These are phyloP conservation scores for Bombyx huttoni DNA, from an alignment of 2,888 invertebrate genomes.

Conservation along the genomic window DNA sequence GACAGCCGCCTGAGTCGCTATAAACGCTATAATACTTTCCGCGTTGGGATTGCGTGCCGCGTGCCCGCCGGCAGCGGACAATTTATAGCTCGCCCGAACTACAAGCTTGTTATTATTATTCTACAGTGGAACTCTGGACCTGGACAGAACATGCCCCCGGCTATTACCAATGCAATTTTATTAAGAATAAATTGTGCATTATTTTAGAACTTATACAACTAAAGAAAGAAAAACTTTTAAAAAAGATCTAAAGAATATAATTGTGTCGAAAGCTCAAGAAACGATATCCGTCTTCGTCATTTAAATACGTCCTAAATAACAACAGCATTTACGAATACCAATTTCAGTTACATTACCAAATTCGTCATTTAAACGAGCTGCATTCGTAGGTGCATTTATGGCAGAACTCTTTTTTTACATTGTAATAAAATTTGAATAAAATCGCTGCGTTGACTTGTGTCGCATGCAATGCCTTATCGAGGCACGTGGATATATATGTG, in stretches of 20 bases:
- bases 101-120: slow-evolving; percentile 59
- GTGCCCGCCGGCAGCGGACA: slow-evolving; percentile 63
- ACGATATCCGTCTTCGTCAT: background rate
- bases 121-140: slow-evolving; percentile 44
- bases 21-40: slow-evolving; percentile 35
- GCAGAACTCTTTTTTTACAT: slow-evolving; percentile 26
- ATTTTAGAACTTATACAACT: too few species aligned
- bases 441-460: slow-evolving; percentile 48
- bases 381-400: slow-evolving; percentile 28
- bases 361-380: slow-evolving; percentile 37
- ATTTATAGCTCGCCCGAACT: slow-evolving; percentile 61
- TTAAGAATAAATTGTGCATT: background rate
- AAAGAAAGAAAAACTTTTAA: too few species aligned
- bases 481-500: slow-evolving; percentile 34
- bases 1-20: slow-evolving; percentile 1
- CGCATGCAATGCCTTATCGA: slow-evolving; percentile 35
- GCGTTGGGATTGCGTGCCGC: slow-evolving; percentile 68
- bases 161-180: slow-evolving; percentile 18
- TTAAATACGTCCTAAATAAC: slow-evolving; percentile 4
- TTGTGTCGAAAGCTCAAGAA: too few species aligned
- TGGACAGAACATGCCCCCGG: slow-evolving; percentile 44
- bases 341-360: slow-evolving; percentile 35
- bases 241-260: too few species aligned
- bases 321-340: slow-evolving; percentile 9
- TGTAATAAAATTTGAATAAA: slow-evolving; percentile 42